Conservation (phyloP, 2,113 vertebrate species). For the Aegithalos caudatus region DNA sequence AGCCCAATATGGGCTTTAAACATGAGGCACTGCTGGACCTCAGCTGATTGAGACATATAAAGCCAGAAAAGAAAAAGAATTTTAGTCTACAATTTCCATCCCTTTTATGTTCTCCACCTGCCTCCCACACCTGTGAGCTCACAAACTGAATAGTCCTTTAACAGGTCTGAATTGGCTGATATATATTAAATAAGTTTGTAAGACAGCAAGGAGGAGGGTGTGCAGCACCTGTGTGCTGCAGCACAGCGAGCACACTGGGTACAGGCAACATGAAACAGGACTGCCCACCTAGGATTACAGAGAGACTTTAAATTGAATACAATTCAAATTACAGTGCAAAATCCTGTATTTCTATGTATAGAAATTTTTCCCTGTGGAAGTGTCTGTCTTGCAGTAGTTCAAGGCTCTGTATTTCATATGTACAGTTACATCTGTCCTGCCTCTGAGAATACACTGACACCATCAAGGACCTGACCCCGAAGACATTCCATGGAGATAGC, state of each 20-base stretch:
- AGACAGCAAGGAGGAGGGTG: background rate
- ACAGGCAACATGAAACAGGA: background rate
- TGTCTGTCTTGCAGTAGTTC: background rate
- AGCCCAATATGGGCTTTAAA: background rate
- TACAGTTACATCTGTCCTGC: background rate
- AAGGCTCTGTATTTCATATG: background rate
- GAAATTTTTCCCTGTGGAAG: background rate
- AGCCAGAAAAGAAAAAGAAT: background rate
- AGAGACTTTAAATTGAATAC: background rate
- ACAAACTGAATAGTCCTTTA: background rate
- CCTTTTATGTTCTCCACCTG: background rate
- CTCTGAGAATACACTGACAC: background rate
- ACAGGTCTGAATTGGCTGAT: background rate
- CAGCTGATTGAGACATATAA: background rate
- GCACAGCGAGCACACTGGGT: accelerated
- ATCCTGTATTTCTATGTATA: background rate
- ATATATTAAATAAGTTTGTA: background rate
- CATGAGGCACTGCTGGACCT: background rate
- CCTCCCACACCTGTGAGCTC: background rate
- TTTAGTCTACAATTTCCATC: background rate
- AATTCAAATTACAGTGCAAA: background rate
- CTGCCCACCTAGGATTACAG: background rate
- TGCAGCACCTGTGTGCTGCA: background rate
- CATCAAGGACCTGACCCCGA: accelerated
- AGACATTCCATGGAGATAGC: background rate